These are phyloP conservation scores for Plagodis dolabraria DNA, from an alignment of 2,888 invertebrate genomes.

Conservation along the genomic window DNA sequence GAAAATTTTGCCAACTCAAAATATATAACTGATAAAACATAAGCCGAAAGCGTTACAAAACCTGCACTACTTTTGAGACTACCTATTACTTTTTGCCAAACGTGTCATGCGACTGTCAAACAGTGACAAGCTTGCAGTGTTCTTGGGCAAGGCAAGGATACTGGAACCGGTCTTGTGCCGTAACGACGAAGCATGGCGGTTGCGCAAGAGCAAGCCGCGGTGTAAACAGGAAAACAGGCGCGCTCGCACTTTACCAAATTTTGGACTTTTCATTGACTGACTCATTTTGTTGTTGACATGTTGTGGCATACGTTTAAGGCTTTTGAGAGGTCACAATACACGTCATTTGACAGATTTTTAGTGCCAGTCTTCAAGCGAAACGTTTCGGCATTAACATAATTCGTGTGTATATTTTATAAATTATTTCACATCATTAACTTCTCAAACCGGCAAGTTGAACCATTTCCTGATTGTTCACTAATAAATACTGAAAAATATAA, in stretches of 20 bases:
- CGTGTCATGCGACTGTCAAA: conserved; percentile 25
- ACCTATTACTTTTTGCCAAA: conserved; percentile 34
- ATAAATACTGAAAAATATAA: too few species aligned
- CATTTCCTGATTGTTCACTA: too few species aligned
- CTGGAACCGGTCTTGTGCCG: conserved; percentile 46
- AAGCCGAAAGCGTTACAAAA: conserved; percentile 25
- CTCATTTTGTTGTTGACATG: conserved; percentile 27
- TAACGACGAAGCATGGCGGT: conserved; percentile 39
- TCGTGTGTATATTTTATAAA: neutral
- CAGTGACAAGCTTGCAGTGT: conserved; percentile 25
- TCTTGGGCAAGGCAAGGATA: conserved; percentile 42
- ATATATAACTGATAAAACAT: neutral
- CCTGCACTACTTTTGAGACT: conserved; percentile 29
- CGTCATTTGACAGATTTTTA: conserved; percentile 9
- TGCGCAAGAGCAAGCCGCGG: conserved; percentile 49
- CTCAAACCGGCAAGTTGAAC: neutral
- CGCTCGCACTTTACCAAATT: conserved; percentile 27
- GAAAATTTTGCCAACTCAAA: too few species aligned
- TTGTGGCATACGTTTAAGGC: conserved; percentile 13
- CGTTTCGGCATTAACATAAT: neutral
- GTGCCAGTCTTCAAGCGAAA: neutral
- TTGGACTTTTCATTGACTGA: conserved; percentile 41
- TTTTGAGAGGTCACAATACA: conserved; percentile 8
- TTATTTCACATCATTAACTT: neutral
- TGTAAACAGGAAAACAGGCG: conserved; percentile 55